Base-by-base conservation (phyloP, 1,140 invertebrate species). In the Wasmannia auropunctata region DNA sequence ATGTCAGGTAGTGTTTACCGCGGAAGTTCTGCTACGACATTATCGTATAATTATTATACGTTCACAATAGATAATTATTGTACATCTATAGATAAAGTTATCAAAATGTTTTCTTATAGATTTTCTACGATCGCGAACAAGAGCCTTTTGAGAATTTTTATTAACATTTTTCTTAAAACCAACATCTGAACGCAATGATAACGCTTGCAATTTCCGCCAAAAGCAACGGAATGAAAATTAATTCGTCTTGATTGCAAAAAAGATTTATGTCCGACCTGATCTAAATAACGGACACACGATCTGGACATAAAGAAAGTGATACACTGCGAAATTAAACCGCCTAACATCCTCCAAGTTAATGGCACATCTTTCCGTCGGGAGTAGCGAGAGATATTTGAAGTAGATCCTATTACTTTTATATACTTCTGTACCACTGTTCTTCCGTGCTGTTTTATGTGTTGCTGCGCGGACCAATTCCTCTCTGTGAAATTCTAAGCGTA, bases 1-100 rank as follows among this genome's bases (percentile, higher is more conserved):
- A 49, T 67, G 62, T 25, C 62, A 51, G 62, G 43, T 31, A 51
- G 51, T 31, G 19, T 80, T 80, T 80, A 69, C 22, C 46, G 62
- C 43, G 31, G n/a, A 28, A 80, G 31, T 69, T 69, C 22, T 5
- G 7, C n/a, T n/a, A 16, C 10, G 74, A 67, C 63, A 16, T 76
- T 51, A 80, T 51, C 16, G 16, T 25, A n/a, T n/a, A 25, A 46
- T 43, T 74, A 54, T 54, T 46, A 46, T 43, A 62, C 10, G 22
- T 76, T n/a, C 3, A 19, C 25, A 22, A 49, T 37, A 51, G 14
- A 34, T 25, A 65, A 67, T 79, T 65, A 67, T 37, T 62, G n/a
- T 56, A 11, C 19, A 25, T 51, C 14, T 3, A n/a, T n/a, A 37
- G n/a, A 34, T 34, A 49, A 46, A 79, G 8, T 51, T 67, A 49